phyloP scores from a whole-genome alignment of 2,113 vertebrate genomes.

The Leptocoma aspasia region DNA sequence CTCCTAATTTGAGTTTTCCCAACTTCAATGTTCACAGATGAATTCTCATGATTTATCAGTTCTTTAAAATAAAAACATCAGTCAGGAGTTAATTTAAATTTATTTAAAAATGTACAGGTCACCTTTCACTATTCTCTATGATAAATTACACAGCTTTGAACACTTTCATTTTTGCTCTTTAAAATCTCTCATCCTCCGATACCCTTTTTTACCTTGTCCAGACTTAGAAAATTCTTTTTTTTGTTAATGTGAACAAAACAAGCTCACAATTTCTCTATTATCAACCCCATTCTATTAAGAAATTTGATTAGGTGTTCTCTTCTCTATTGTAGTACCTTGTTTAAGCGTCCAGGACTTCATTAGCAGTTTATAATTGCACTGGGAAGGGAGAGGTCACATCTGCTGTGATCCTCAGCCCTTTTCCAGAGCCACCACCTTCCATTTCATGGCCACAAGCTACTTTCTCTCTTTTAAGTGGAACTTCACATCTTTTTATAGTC shows the following conservation, averaged over 20 bases:
- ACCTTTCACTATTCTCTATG: neutral
- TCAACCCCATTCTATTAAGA: neutral
- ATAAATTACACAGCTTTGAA: neutral
- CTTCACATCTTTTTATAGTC: neutral
- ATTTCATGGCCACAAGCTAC: neutral
- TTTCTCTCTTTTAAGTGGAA: neutral
- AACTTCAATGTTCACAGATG: neutral
- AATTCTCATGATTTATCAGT: fast-evolving
- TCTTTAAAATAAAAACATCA: neutral
- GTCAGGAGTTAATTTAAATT: neutral
- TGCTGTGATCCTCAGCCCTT: neutral
- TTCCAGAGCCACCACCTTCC: neutral
- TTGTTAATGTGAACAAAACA: neutral
- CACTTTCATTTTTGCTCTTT: neutral
- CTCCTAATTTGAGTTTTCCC: neutral
- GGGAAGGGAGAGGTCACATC: neutral
- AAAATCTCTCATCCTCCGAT: neutral
- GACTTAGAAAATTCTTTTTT: neutral
- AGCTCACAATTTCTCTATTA: neutral
- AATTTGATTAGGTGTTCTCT: neutral
- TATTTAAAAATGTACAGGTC: neutral
- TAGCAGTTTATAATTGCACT: neutral
- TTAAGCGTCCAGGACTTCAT: neutral
- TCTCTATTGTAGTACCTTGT: neutral
- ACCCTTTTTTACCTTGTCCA: neutral